A percentile compares a stretch with the other conserved stretches of the same genome.
Evolutionary conservation across 1,140 invertebrate genomes (phyloP).

Genomic region (Camponotus vicinus): DNA sequence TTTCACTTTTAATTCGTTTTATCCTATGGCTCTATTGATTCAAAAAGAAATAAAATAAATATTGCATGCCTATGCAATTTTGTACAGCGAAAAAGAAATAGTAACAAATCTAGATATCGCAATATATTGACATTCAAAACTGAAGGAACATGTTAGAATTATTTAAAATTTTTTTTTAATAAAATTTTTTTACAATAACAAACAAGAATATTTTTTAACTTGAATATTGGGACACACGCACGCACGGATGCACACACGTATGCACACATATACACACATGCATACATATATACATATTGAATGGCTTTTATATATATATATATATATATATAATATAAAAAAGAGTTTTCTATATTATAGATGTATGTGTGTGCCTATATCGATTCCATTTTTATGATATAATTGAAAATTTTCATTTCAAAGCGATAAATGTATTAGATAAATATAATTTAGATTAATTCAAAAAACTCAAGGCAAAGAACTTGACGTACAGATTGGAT

Average conservation of each 20-base stretch:
- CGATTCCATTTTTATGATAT: too few species aligned
- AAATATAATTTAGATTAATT: slow-evolving; percentile 25
- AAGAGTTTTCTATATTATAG: too few species aligned
- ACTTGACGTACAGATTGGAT: background rate
- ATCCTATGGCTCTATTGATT: slow-evolving; percentile 35
- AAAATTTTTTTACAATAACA: background rate
- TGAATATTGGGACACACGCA: background rate
- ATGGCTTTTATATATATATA: too few species aligned
- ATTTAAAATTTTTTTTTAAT: background rate
- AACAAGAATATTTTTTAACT: background rate
- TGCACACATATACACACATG: too few species aligned
- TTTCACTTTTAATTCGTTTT: slow-evolving; percentile 47
- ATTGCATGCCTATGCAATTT: slow-evolving; percentile 30
- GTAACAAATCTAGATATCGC: slow-evolving; percentile 1
- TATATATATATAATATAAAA: too few species aligned
- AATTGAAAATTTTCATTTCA: background rate
- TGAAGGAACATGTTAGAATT: background rate
- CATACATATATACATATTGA: too few species aligned
- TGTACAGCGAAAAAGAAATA: slow-evolving; percentile 18
- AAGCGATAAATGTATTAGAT: slow-evolving; percentile 9
- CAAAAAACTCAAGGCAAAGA: slow-evolving; percentile 7
- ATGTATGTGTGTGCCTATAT: too few species aligned
- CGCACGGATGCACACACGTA: too few species aligned
- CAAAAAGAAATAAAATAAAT: background rate
- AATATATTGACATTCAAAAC: slow-evolving; percentile 17